phyloP scores from a whole-genome alignment of 2,113 vertebrate genomes.

The Marmota monax region DNA sequence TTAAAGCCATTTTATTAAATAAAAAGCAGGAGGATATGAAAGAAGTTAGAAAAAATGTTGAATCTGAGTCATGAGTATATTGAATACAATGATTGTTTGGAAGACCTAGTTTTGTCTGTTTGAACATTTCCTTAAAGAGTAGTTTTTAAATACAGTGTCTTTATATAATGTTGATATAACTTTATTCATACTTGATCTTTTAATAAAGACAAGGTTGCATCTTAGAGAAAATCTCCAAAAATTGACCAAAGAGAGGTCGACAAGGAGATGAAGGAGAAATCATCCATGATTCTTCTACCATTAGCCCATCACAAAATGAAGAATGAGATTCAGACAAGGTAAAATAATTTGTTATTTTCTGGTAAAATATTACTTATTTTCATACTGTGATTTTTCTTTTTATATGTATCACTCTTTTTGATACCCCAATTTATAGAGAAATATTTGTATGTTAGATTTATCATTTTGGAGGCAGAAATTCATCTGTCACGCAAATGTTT shows the following conservation, averaged over 20 bases:
- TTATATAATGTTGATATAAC: slow-evolving; percentile 32
- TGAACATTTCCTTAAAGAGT: slow-evolving; percentile 59
- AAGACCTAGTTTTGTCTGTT: slow-evolving; percentile 1
- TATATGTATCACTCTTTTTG: not conserved
- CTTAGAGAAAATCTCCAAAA: slow-evolving; percentile 97
- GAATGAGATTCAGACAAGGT: slow-evolving; percentile 98
- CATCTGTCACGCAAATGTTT: not conserved
- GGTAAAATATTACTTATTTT: slow-evolving; percentile 43
- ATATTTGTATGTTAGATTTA: slow-evolving; percentile 48
- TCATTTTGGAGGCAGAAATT: not conserved
- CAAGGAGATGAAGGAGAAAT: slow-evolving; percentile 97
- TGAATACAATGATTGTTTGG: not conserved
- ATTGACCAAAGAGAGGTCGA: slow-evolving; percentile 95
- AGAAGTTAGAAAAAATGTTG: slow-evolving; percentile 28
- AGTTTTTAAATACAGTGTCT: slow-evolving; percentile 40
- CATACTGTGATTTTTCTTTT: not conserved
- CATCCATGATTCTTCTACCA: slow-evolving; percentile 98
- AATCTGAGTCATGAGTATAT: slow-evolving; percentile 1
- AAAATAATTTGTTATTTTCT: slow-evolving; percentile 79
- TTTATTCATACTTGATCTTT: slow-evolving; percentile 73
- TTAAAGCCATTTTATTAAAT: slow-evolving; percentile 15
- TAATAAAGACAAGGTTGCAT: slow-evolving; percentile 97
- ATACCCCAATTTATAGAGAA: not conserved
- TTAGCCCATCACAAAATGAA: slow-evolving; percentile 96
- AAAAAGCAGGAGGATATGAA: not conserved